Conservation (phyloP, 2,797 vertebrate species). For the Sebastes ruberrimus region DNA sequence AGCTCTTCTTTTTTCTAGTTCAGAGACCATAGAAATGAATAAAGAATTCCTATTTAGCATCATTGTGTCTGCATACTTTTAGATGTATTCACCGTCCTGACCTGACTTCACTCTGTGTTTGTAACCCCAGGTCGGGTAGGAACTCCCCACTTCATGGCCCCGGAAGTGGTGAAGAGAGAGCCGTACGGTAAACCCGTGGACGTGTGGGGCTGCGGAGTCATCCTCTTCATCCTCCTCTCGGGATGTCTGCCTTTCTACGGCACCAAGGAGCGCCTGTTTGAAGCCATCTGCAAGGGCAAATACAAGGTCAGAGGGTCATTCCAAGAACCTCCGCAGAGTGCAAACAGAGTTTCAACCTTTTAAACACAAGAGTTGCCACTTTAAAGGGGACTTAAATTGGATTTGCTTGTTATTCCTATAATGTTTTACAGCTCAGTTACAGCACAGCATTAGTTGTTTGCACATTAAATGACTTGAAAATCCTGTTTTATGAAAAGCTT, state of each 20-base stretch:
- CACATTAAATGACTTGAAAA: neutral
- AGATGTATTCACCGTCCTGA: neutral
- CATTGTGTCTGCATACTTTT: neutral
- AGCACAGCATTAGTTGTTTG: neutral
- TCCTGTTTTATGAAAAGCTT: neutral
- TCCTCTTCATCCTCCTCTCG: conserved; percentile 97
- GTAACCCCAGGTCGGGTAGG: conserved; percentile 89
- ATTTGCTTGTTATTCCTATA: accelerated
- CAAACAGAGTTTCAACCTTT: neutral
- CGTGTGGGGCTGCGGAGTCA: conserved; percentile 98
- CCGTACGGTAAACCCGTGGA: conserved; percentile 98
- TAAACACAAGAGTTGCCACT: neutral
- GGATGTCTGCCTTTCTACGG: conserved; percentile 98
- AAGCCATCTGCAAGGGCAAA: conserved; percentile 98
- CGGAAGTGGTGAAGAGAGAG: conserved; percentile 97
- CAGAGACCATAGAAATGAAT: neutral
- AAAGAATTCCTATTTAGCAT: neutral
- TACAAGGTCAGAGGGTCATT: conserved; percentile 83
- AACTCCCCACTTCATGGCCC: conserved; percentile 98
- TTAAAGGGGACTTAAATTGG: neutral
- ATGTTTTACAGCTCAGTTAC: neutral
- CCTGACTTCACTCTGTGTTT: neutral
- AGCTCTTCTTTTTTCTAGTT: neutral
- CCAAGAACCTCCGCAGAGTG: neutral
- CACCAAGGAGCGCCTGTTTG: conserved; percentile 97